These are phyloP conservation scores for Crotalus horridus DNA, from an alignment of 2,113 vertebrate species.

Conservation along the genomic window DNA sequence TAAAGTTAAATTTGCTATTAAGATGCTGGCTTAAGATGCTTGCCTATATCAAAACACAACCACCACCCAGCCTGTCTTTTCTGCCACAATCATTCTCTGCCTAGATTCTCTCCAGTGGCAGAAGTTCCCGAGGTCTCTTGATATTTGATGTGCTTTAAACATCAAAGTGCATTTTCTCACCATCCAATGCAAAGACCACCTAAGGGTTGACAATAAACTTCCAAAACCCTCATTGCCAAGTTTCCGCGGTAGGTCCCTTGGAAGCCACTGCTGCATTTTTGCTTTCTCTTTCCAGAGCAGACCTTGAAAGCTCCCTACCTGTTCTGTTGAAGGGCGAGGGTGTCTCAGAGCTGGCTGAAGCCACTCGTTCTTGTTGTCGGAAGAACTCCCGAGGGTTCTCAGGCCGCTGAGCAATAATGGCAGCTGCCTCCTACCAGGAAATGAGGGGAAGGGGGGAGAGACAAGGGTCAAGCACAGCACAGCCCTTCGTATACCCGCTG, in stretches of 20 bases:
- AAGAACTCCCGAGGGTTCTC: constrained; percentile 96
- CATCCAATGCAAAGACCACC: neutral
- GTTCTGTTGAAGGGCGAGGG: constrained; percentile 84
- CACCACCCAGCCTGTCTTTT: neutral
- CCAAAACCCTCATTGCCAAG: neutral
- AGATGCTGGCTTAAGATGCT: neutral
- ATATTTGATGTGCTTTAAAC: neutral
- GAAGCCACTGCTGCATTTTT: neutral
- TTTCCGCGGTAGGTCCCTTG: neutral
- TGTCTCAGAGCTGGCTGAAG: constrained; percentile 78
- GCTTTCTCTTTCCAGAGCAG: neutral
- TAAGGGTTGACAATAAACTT: neutral
- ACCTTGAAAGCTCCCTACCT: constrained; percentile 70
- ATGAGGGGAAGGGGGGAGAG: neutral
- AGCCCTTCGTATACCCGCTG: neutral
- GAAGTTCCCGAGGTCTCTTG: neutral
- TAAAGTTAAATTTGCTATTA: neutral
- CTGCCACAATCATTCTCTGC: neutral
- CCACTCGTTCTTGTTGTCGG: constrained; percentile 87
- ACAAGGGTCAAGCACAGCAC: fast-evolving
- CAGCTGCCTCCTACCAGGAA: constrained; percentile 85
- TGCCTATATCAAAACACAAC: neutral
- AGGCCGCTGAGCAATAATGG: constrained; percentile 92
- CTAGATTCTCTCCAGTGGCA: neutral
- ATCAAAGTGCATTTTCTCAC: neutral